Percentiles rank a stretch among this genome's conserved stretches.
phyloP scores from a whole-genome alignment of 2,797 vertebrate species.

The Myotis daubentonii region DNA sequence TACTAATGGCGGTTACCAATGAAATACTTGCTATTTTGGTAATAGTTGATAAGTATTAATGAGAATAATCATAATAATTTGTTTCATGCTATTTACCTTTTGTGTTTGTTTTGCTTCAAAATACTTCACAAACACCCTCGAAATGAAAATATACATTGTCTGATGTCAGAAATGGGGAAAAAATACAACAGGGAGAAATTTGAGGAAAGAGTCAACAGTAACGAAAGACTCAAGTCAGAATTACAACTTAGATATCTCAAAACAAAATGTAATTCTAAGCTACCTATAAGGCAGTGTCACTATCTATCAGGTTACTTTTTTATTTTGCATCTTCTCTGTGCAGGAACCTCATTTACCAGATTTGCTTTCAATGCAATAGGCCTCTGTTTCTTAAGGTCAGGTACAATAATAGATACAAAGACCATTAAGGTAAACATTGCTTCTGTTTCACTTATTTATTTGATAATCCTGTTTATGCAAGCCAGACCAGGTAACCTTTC shows the following conservation, averaged over 20 bases:
- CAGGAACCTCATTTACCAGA: background rate
- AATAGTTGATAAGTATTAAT: background rate
- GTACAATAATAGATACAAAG: background rate
- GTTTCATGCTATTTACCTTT: background rate
- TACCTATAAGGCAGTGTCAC: background rate
- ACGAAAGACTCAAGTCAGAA: background rate
- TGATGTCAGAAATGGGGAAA: background rate
- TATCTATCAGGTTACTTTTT: background rate
- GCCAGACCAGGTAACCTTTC: background rate
- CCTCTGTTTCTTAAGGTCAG: background rate
- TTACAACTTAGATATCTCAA: background rate
- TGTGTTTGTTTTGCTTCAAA: background rate
- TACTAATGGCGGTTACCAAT: background rate
- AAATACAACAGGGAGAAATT: background rate
- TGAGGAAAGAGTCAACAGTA: background rate
- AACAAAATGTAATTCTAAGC: constrained; percentile 1
- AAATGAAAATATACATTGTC: background rate
- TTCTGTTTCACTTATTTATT: background rate
- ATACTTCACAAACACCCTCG: background rate
- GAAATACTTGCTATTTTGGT: background rate
- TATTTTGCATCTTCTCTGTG: background rate
- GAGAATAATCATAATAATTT: background rate
- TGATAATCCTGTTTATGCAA: background rate
- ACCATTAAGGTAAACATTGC: constrained; percentile 4
- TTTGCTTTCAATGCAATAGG: background rate